These are phyloP conservation scores for Polydrusus tereticollis DNA, from an alignment of 2,888 invertebrate species.

Conservation along the genomic window DNA sequence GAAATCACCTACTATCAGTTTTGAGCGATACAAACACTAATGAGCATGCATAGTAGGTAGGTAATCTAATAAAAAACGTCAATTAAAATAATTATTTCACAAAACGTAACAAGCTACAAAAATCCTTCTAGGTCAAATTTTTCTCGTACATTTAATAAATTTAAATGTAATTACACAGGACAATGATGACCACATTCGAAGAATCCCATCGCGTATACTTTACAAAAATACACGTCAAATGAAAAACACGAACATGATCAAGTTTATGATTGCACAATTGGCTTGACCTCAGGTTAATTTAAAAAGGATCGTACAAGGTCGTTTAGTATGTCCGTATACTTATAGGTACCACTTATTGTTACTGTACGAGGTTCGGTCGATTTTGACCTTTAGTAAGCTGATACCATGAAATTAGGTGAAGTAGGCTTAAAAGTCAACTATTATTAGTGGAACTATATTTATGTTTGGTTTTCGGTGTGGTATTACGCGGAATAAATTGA, in stretches of 20 bases:
- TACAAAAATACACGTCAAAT: slow-evolving; percentile 15
- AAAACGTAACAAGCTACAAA: background rate
- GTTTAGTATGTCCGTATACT: slow-evolving; percentile 10
- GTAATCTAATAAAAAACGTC: no score
- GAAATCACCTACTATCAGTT: no score
- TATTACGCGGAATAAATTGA: no score
- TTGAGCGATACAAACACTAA: no score
- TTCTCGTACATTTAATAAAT: background rate
- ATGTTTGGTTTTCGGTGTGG: background rate
- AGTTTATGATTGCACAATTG: slow-evolving; percentile 34
- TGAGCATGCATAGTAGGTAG: no score
- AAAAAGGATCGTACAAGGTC: slow-evolving; percentile 42
- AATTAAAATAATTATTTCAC: background rate
- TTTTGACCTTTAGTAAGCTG: slow-evolving; percentile 11
- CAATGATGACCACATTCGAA: slow-evolving; percentile 1
- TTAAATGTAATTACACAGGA: background rate
- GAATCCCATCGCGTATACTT: slow-evolving; percentile 11
- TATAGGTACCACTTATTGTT: slow-evolving; percentile 18
- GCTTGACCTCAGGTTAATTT: slow-evolving; percentile 43
- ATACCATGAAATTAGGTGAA: background rate
- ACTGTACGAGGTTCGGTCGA: slow-evolving; percentile 16
- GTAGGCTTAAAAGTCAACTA: slow-evolving; percentile 5
- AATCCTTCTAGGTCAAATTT: background rate
- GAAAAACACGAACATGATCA: slow-evolving; percentile 36
- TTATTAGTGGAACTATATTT: background rate